Base-by-base conservation (phyloP, 35 echinoderm and acorn worm genomes). In the Ophiothrix spiculata region DNA sequence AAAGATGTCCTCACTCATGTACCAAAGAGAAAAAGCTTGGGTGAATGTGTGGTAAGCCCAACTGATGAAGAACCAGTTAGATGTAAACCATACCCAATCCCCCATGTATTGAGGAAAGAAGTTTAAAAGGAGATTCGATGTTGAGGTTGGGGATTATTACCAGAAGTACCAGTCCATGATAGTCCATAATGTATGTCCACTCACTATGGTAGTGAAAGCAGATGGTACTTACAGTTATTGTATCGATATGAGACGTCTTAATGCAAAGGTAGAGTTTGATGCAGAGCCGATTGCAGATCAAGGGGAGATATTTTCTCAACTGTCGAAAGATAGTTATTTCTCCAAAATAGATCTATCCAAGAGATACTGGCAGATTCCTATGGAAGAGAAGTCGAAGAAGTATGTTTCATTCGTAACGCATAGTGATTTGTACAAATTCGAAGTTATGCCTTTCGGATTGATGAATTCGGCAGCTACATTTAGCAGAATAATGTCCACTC, bases 311-410 rank as follows among this genome's bases (percentile, higher is more conserved):
- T 88, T 92, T 77, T 17, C 79, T 75, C 14, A 80, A 42, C 28
- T 91, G 42, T 0, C 83, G 3, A 64, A 81, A 74, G 41, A 56
- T 14, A 38, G 35, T 16, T 81, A 49, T 77, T 92, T 92, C 78
- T 80, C 85, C 32, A 92, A 82, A 83, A 46, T 92, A 39, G 84
- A 92, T 77, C 39, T 92, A 21, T 37, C 84, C 1, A 92, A 92
- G 49, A 84, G 90, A 42, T 87, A 86, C 39, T 90, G 88, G 88
- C 88, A 90, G 35, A 76, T 84, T 36, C 87, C 87, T 23, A 39
- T 89, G 79, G 28, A 16, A 75, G 56, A 90, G 17, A 33, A 64
- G 0, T 54, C 36, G 8, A 63, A 87, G n/a, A n/a, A n/a, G n/a
- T n/a, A n/a, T n/a, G n/a, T n/a, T n/a, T n/a, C n/a, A n/a, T n/a